Evolutionary conservation across 2,113 vertebrate species (phyloP).

Genomic region (Dermatemys mawii): DNA sequence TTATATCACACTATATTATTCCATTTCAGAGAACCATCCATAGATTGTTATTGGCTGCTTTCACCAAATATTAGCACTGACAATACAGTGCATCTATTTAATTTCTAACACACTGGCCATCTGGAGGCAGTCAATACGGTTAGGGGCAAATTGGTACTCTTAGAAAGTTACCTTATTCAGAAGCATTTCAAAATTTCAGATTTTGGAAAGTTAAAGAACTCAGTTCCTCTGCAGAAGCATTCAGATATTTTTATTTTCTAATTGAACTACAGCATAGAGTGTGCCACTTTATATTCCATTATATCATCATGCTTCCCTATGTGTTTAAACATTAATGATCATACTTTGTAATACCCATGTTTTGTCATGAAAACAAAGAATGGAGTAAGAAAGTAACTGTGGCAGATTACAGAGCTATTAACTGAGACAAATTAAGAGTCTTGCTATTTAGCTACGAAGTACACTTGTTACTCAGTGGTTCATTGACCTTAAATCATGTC

Average conservation of each 20-base stretch:
- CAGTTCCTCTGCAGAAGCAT: not conserved
- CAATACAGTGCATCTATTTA: not conserved
- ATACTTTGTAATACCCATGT: fast-evolving
- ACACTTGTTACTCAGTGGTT: not conserved
- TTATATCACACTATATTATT: not conserved
- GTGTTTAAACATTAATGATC: not conserved
- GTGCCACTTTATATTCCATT: not conserved
- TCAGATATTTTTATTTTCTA: not conserved
- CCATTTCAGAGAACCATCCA: not conserved
- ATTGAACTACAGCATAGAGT: not conserved
- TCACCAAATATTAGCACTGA: fast-evolving
- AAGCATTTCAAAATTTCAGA: not conserved
- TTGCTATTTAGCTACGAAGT: not conserved
- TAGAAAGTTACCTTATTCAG: not conserved
- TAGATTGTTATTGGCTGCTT: not conserved
- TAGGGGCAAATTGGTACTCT: not conserved
- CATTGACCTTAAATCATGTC: fast-evolving
- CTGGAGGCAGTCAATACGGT: not conserved
- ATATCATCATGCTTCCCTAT: not conserved
- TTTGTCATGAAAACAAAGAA: not conserved
- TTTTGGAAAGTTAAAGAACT: not conserved
- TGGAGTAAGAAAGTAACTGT: not conserved
- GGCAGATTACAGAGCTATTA: not conserved
- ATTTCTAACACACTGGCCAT: not conserved
- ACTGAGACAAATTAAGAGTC: not conserved